Evolutionary conservation across 2,888 invertebrate species (phyloP).

Genomic region (Eristalis pertinax): DNA sequence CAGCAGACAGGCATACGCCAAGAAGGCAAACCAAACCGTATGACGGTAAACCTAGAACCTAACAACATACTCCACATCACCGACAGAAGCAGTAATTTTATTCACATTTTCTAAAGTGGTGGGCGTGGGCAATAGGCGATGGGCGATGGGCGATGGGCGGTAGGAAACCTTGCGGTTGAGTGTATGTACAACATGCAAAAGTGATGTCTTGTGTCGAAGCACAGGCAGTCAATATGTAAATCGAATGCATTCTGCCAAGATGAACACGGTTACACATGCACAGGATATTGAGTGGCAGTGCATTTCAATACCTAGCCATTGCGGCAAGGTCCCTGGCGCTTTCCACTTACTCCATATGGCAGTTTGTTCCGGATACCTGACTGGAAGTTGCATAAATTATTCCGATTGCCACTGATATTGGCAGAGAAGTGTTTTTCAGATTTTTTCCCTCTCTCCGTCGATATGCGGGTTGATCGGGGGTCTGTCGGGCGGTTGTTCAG

Average conservation of each 20-base stretch:
- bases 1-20: background rate
- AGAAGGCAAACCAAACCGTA: constrained; percentile 21
- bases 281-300: constrained; percentile 61
- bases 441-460: background rate
- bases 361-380: constrained; percentile 18
- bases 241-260: constrained; percentile 47
- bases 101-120: constrained; percentile 42
- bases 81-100: constrained; percentile 40
- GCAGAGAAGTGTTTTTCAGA: constrained; percentile 45
- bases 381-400: constrained; percentile 63
- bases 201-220: constrained; percentile 20
- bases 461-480: background rate
- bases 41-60: background rate
- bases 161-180: constrained; percentile 31
- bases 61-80: background rate
- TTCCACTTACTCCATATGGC: constrained; percentile 24
- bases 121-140: background rate
- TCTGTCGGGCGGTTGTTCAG: background rate
- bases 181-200: constrained; percentile 26
- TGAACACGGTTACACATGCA: constrained; percentile 17
- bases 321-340: constrained; percentile 21
- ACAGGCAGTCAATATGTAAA: constrained; percentile 51
- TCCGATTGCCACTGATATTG: constrained; percentile 58
- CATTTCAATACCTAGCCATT: constrained; percentile 48
- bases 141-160: background rate